Conservation (phyloP, 2,113 vertebrate species). For the Gavia stellata region DNA sequence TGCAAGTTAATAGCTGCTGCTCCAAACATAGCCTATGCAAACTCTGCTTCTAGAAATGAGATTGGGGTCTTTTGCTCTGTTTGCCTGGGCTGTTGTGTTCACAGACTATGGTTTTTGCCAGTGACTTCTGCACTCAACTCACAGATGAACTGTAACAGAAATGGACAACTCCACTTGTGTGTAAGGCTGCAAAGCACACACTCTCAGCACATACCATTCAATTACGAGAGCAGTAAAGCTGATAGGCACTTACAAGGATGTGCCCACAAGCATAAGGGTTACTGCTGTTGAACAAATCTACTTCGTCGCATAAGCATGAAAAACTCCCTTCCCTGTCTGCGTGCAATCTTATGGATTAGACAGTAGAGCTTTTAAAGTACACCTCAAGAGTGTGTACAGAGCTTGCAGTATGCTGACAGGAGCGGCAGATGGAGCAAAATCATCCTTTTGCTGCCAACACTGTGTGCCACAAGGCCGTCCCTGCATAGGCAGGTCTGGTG, state of each 20-base stretch:
- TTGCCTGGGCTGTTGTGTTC: neutral
- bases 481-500: neutral
- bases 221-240: neutral
- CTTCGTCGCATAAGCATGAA: neutral
- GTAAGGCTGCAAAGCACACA: neutral
- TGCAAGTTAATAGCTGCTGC: neutral
- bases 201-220: accelerated
- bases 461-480: neutral
- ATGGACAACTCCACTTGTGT: neutral
- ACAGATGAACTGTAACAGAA: neutral
- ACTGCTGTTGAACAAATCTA: neutral
- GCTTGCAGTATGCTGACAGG: neutral
- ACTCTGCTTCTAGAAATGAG: neutral
- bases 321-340: neutral
- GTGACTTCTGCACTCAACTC: neutral
- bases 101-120: neutral
- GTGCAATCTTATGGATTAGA: neutral
- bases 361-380: neutral
- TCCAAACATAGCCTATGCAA: neutral
- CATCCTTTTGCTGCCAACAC: neutral
- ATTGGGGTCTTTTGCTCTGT: neutral
- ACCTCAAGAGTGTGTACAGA: accelerated
- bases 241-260: neutral
- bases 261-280: neutral
- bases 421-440: conserved; percentile 35